Evolutionary conservation across 2,888 invertebrate species (phyloP).

Genomic region (Aphidius colemani): DNA sequence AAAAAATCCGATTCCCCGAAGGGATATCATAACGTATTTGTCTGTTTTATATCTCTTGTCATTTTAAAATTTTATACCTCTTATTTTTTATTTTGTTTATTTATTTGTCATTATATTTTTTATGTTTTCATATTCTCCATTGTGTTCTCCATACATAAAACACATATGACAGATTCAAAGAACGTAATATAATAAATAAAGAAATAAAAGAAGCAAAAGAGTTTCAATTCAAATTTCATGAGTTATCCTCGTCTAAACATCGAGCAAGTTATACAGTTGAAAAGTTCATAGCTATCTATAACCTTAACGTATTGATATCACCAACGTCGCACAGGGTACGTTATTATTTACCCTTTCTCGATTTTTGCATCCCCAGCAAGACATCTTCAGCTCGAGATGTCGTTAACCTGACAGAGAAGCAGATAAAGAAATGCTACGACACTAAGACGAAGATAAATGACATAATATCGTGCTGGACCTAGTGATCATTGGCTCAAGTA

Average conservation of each 20-base stretch:
- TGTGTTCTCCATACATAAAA: too few species aligned
- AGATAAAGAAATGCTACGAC: slow-evolving; percentile 22
- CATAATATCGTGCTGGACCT: slow-evolving; percentile 54
- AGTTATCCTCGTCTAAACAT: background rate
- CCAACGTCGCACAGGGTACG: slow-evolving; percentile 14
- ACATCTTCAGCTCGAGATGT: background rate
- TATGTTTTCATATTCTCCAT: too few species aligned
- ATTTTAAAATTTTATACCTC: too few species aligned
- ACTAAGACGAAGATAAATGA: slow-evolving; percentile 55
- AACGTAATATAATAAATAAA: too few species aligned
- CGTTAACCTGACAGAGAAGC: slow-evolving; percentile 11
- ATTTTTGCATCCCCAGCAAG: background rate
- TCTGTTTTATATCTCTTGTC: too few species aligned
- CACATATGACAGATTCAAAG: too few species aligned
- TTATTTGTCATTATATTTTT: too few species aligned
- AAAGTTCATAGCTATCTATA: slow-evolving; percentile 17
- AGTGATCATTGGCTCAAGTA: slow-evolving; percentile 31
- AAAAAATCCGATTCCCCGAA: too few species aligned
- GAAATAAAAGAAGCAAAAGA: too few species aligned
- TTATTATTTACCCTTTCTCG: slow-evolving; percentile 5
- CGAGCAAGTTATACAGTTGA: background rate
- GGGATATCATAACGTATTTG: too few species aligned
- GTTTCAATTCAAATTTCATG: too few species aligned
- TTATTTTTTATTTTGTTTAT: too few species aligned
- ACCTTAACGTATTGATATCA: slow-evolving; percentile 17